Conservation (phyloP, 2,797 vertebrate species). For the Poecilia wingei region DNA sequence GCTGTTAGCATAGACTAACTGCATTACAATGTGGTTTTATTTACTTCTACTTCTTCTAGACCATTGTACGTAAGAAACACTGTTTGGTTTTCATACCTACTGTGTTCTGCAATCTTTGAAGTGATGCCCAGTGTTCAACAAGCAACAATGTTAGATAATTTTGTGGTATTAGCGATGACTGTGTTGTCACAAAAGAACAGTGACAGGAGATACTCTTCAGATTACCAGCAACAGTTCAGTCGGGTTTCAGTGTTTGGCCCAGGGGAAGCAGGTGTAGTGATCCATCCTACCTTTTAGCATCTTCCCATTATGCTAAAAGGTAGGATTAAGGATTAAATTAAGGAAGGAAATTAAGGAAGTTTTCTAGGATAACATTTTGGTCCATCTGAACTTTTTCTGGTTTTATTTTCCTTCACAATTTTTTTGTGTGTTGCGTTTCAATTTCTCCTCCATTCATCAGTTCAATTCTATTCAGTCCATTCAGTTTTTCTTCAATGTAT, state of each 20-base stretch:
- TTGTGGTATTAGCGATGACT: background rate
- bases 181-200: background rate
- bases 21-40: constrained; percentile 4
- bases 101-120: background rate
- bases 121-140: background rate
- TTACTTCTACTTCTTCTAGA: background rate
- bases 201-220: background rate
- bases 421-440: constrained; percentile 3
- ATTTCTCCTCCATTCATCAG: background rate
- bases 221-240: background rate
- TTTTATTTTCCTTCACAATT: constrained; percentile 37
- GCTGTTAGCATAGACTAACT: constrained; percentile 44
- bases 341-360: background rate
- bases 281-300: constrained; percentile 21
- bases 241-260: background rate
- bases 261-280: constrained; percentile 9
- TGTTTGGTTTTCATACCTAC: background rate
- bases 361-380: constrained; percentile 44
- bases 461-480: no score
- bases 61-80: background rate
- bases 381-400: constrained; percentile 44
- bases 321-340: no score
- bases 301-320: constrained; percentile 11
- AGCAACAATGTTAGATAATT: background rate
- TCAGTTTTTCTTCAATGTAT: background rate